Evolutionary conservation across 2,113 vertebrate species (phyloP).

Genomic region (Lycocorax pyrrhopterus): DNA sequence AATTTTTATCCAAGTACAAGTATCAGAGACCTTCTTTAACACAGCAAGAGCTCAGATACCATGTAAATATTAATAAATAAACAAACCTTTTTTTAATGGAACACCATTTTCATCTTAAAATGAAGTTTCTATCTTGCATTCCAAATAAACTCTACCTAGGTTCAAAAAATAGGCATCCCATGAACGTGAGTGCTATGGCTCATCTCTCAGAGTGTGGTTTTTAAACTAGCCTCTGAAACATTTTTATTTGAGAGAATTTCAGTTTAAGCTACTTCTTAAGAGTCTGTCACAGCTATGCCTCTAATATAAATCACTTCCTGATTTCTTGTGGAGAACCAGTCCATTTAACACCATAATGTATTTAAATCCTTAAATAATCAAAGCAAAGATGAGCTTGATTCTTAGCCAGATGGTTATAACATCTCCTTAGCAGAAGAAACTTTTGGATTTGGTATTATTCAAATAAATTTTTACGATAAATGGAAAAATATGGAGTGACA

Average conservation of each 20-base stretch:
- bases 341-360: neutral
- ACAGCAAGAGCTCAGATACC: neutral
- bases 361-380: neutral
- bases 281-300: neutral
- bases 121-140: neutral
- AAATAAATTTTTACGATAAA: neutral
- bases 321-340: neutral
- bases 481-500: neutral
- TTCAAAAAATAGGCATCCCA: neutral
- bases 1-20: neutral
- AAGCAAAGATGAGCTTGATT: neutral
- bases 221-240: neutral
- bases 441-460: neutral
- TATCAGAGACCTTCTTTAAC: neutral
- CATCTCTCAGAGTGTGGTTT: neutral
- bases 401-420: neutral
- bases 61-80: neutral
- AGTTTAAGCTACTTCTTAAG: neutral
- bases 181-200: neutral
- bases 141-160: neutral
- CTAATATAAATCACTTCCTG: neutral
- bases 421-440: neutral
- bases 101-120: neutral
- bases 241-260: neutral
- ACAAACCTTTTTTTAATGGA: neutral